phyloP scores from a whole-genome alignment of 2,797 vertebrate species.

The Molossus alvarezi region DNA sequence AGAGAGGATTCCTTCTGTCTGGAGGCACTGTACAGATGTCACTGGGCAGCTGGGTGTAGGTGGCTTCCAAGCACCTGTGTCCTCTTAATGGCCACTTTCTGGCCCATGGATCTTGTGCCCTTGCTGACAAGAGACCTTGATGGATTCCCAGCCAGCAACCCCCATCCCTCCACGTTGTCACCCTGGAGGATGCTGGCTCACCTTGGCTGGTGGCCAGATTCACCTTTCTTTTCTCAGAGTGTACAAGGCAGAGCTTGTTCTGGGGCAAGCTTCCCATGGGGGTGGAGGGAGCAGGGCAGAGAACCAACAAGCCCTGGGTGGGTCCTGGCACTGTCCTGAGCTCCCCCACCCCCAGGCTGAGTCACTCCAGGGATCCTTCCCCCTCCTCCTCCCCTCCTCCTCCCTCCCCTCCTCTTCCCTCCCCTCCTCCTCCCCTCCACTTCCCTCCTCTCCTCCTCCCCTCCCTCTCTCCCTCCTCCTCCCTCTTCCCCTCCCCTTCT shows the following conservation, averaged over 20 bases:
- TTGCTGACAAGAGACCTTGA: neutral
- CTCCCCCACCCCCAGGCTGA: neutral
- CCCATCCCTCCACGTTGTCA: neutral
- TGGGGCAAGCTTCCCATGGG: neutral
- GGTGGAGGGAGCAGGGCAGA: neutral
- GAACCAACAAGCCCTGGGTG: neutral
- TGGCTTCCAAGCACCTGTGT: neutral
- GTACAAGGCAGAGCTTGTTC: constrained; percentile 60
- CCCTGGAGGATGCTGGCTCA: neutral
- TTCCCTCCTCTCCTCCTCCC: too few relatives aligned
- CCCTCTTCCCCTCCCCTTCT: too few relatives aligned
- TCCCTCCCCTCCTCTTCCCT: neutral
- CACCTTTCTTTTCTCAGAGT: neutral
- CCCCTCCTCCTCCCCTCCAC: too few relatives aligned
- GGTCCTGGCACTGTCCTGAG: neutral
- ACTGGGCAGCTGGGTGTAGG: neutral
- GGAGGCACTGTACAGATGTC: neutral
- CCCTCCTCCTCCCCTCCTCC: neutral
- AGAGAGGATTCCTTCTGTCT: neutral
- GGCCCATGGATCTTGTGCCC: neutral
- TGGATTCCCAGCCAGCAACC: neutral
- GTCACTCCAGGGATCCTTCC: neutral
- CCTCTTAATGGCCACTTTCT: neutral
- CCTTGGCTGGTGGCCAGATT: constrained; percentile 7
- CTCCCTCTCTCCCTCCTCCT: too few relatives aligned